phyloP scores from a whole-genome alignment of 2,888 invertebrate genomes.

The Stenodema calcarata region DNA sequence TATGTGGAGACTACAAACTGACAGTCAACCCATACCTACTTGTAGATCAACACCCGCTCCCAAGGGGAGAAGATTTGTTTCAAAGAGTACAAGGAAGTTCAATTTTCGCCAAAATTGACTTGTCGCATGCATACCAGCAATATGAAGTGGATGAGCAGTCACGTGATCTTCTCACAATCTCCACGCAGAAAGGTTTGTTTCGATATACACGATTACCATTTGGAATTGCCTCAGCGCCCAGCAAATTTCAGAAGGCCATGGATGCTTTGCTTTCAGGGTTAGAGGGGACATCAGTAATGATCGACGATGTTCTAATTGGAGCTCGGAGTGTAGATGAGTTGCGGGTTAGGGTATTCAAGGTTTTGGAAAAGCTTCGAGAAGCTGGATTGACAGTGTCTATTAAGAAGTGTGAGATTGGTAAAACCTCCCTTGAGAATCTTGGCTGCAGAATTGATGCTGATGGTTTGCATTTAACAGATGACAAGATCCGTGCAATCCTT shows the following conservation, averaged over 20 bases:
- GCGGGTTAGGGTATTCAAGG: conserved; percentile 39
- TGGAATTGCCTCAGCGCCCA: conserved; percentile 58
- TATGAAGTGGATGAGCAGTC: conserved; percentile 59
- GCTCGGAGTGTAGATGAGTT: conserved; percentile 52
- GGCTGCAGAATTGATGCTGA: no score
- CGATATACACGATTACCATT: conserved; percentile 57
- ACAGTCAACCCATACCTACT: no score
- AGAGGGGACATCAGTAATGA: conserved; percentile 56
- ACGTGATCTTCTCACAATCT: conserved; percentile 59
- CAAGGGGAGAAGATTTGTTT: no score
- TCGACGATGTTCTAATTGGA: conserved; percentile 59
- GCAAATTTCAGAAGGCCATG: conserved; percentile 55
- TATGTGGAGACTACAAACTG: no score
- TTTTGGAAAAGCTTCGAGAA: conserved; percentile 56
- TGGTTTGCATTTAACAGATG: no score
- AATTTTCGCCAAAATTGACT: conserved; percentile 46
- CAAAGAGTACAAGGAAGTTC: conserved; percentile 57
- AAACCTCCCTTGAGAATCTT: no score
- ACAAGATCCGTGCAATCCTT: no score
- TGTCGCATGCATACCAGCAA: conserved; percentile 49
- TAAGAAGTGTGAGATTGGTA: conserved; percentile 56
- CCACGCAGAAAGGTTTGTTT: conserved; percentile 60
- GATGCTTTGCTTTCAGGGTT: conserved; percentile 59
- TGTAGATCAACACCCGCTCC: no score
- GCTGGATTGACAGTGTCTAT: conserved; percentile 58